These are phyloP conservation scores for Bradysia coprophila DNA, from an alignment of 1,140 invertebrate species.

Conservation along the genomic window DNA sequence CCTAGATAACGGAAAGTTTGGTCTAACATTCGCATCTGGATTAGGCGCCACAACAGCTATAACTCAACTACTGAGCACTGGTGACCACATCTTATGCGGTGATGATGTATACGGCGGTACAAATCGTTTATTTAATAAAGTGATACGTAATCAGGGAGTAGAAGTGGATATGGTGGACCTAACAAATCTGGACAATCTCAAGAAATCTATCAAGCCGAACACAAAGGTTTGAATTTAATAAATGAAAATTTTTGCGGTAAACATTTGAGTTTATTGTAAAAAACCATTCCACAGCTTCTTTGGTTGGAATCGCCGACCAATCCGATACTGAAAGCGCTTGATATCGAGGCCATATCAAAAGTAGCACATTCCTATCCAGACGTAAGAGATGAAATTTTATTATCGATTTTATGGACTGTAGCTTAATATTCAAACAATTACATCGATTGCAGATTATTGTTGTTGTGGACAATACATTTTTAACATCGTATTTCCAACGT, in stretches of 20 bases:
- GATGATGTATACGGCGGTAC: conserved; percentile 97
- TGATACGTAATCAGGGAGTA: conserved; percentile 47
- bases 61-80: conserved; percentile 50
- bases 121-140: conserved; percentile 39
- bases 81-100: conserved; percentile 81
- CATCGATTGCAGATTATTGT: conserved; percentile 44
- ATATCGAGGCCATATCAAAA: conserved; percentile 60
- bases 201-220: conserved; percentile 52
- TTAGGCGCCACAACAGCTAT: conserved; percentile 68
- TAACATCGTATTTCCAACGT: conserved; percentile 87
- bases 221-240: conserved; percentile 59
- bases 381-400: conserved; percentile 5
- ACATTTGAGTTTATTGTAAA: too few species aligned
- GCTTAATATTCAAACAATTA: neutral
- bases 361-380: conserved; percentile 37
- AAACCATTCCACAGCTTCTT: conserved; percentile 70
- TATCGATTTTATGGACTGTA: neutral
- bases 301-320: conserved; percentile 99
- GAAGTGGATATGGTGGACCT: conserved; percentile 67
- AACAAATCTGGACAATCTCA: conserved; percentile 43
- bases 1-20: conserved; percentile 78
- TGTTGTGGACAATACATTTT: conserved; percentile 94
- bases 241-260: too few species aligned
- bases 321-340: conserved; percentile 78
- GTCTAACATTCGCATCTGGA: conserved; percentile 74